Evolutionary conservation across 2,797 vertebrate species (phyloP).

Genomic region (Enteromius treurensis): DNA sequence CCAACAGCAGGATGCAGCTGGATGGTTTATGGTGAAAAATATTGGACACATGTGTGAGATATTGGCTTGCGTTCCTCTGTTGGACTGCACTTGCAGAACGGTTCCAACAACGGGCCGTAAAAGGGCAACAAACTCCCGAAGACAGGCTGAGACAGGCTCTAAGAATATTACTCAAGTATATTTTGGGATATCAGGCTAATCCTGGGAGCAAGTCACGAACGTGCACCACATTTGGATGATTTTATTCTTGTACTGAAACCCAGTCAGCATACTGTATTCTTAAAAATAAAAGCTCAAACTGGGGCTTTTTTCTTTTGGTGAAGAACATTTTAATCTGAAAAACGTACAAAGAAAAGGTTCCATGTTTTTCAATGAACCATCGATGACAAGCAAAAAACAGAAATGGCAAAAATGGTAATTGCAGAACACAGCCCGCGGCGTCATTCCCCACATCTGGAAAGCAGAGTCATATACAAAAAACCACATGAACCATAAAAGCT

Average conservation of each 20-base stretch:
- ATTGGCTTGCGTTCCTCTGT: background rate
- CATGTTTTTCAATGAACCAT: background rate
- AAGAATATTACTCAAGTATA: background rate
- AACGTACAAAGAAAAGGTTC: background rate
- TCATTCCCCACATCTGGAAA: background rate
- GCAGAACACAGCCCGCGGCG: background rate
- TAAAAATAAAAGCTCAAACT: background rate
- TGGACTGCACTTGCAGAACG: background rate
- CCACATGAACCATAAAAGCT: background rate
- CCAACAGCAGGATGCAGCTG: background rate
- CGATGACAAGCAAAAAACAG: background rate
- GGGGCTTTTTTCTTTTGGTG: background rate
- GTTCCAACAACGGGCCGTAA: conserved; percentile 18
- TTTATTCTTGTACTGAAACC: background rate
- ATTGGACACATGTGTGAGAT: conserved; percentile 17
- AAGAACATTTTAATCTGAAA: background rate
- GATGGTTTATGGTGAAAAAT: conserved; percentile 1
- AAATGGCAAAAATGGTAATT: background rate
- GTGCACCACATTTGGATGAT: background rate
- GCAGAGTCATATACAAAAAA: background rate
- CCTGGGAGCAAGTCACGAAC: background rate
- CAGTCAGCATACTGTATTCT: background rate
- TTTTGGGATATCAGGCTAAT: conserved; percentile 11
- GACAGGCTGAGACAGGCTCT: conserved; percentile 16
- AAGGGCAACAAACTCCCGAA: conserved; percentile 14